Evolutionary conservation across 2,113 vertebrate genomes (phyloP).

Genomic region (Ophiodon elongatus): DNA sequence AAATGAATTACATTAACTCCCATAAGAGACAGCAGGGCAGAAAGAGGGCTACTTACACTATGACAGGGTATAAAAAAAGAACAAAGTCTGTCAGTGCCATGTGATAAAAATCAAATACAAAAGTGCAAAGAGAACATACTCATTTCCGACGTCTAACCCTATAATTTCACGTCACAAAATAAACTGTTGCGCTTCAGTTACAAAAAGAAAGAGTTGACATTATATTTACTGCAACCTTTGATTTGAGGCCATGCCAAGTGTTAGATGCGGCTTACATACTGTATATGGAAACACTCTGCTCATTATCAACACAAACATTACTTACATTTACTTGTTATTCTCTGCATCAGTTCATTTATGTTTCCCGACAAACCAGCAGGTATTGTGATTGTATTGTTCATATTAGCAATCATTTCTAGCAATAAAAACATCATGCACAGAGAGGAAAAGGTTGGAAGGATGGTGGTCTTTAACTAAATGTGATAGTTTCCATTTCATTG

Average conservation of each 20-base stretch:
- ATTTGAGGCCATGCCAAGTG: conserved; percentile 93
- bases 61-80: conserved; percentile 62
- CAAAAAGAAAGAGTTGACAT: conserved; percentile 62
- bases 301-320: conserved; percentile 57
- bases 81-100: conserved; percentile 59
- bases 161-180: conserved; percentile 61
- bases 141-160: conserved; percentile 36
- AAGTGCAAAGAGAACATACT: conserved; percentile 65
- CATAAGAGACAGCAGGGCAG: conserved; percentile 54
- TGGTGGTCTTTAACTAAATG: conserved; percentile 85
- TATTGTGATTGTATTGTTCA: conserved; percentile 86
- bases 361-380: conserved; percentile 92
- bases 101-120: conserved; percentile 76
- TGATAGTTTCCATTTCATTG: conserved; percentile 84
- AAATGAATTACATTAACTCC: conserved; percentile 54
- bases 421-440: conserved; percentile 89
- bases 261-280: conserved; percentile 89
- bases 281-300: conserved; percentile 82
- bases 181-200: conserved; percentile 49
- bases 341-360: conserved; percentile 77
- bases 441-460: conserved; percentile 86
- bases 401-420: conserved; percentile 77
- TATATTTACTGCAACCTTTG: conserved; percentile 88
- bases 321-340: conserved; percentile 79
- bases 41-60: conserved; percentile 39